Evolutionary conservation across 1,140 invertebrate species (phyloP).

Genomic region (Formica selysi): DNA sequence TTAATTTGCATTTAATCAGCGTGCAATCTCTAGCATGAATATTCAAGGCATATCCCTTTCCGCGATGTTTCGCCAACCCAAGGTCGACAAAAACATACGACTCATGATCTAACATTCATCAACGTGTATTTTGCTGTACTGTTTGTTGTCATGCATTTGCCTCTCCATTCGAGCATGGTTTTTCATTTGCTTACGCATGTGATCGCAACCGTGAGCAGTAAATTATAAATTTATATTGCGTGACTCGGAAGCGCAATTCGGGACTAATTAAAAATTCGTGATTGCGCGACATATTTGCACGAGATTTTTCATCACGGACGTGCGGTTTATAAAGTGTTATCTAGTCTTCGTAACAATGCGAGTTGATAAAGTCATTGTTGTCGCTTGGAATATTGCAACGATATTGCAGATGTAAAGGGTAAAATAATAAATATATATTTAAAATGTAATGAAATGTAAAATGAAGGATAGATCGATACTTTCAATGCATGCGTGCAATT

Average conservation of each 20-base stretch:
- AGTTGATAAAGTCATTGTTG: constrained; percentile 7
- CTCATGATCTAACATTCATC: constrained; percentile 13
- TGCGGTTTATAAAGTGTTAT: neutral
- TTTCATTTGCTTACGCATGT: neutral
- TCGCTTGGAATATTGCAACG: neutral
- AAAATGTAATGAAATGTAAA: neutral
- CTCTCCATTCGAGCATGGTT: neutral
- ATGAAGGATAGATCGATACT: neutral
- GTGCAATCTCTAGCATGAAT: constrained; percentile 61
- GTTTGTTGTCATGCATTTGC: neutral
- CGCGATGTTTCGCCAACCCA: neutral
- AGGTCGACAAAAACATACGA: constrained; percentile 4
- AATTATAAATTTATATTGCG: constrained; percentile 8
- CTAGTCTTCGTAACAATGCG: neutral
- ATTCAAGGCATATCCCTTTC: constrained; percentile 49
- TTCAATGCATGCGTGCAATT: neutral
- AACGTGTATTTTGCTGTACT: constrained; percentile 6
- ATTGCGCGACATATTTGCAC: constrained; percentile 28
- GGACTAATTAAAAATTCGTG: constrained; percentile 18
- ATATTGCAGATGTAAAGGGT: neutral
- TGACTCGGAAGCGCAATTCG: constrained; percentile 23
- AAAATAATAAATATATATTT: neutral
- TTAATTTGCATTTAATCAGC: constrained; percentile 70
- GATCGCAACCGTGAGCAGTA: neutral
- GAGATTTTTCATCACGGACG: neutral